Conservation (phyloP, 2,888 invertebrate species). For the Formica aserva region DNA sequence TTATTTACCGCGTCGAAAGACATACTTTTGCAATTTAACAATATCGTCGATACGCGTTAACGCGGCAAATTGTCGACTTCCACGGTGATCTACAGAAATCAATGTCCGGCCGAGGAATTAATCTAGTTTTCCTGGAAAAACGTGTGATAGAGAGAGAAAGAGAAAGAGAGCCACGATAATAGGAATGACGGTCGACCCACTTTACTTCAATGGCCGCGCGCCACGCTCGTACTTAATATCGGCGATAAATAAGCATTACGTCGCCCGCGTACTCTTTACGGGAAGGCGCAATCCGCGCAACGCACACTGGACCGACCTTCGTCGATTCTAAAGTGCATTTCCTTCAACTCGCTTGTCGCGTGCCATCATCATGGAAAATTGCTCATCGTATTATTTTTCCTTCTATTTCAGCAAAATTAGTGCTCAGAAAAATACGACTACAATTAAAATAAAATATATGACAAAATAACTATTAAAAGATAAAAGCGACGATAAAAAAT, state of each 20-base stretch:
- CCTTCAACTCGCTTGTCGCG: constrained; percentile 18
- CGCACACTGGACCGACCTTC: constrained; percentile 52
- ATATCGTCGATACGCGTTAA: constrained; percentile 34
- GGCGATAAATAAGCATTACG: constrained; percentile 71
- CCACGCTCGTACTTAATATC: constrained; percentile 68
- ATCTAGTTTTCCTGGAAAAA: constrained; percentile 63
- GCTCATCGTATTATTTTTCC: constrained; percentile 1
- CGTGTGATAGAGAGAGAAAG: constrained; percentile 17
- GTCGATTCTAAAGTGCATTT: constrained; percentile 48
- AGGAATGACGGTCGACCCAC: constrained; percentile 75
- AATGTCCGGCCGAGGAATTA: constrained; percentile 52
- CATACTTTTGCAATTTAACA: neutral
- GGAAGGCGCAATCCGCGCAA: constrained; percentile 44
- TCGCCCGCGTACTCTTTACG: constrained; percentile 57
- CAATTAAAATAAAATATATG: neutral
- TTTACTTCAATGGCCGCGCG: constrained; percentile 59
- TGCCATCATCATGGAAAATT: neutral
- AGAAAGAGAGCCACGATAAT: constrained; percentile 65
- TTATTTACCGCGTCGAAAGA: neutral
- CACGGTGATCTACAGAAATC: constrained; percentile 54
- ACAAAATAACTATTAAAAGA: neutral
- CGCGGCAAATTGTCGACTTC: constrained; percentile 39
- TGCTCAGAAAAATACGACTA: neutral
- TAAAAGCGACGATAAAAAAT: neutral
- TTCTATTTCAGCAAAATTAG: neutral